These are phyloP conservation scores for Axinella damicornis DNA, from an alignment of 37 sponge, comb jelly and placozoan genomes.

Conservation along the genomic window DNA sequence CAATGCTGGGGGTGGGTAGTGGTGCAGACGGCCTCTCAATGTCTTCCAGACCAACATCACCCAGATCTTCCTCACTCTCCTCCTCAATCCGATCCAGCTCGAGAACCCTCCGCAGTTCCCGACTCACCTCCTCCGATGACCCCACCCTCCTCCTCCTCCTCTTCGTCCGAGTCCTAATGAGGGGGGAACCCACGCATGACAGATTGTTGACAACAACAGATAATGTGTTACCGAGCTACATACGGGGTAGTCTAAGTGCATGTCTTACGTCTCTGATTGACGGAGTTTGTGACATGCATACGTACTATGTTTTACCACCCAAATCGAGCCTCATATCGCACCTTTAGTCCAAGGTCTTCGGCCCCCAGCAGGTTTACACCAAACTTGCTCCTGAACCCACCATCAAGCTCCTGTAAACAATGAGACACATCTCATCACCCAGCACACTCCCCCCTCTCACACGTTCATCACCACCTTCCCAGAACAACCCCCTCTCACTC, in stretches of 20 bases:
- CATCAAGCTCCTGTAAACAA: slow-evolving; percentile 5
- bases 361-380: slow-evolving; percentile 33
- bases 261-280: no score
- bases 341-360: slow-evolving; percentile 50
- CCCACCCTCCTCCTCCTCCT: slow-evolving; percentile 12
- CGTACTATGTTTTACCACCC: background rate
- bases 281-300: background rate
- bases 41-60: background rate
- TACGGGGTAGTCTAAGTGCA: no score
- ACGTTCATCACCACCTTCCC: no score
- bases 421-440: no score
- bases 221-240: no score
- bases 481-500: no score
- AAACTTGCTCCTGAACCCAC: slow-evolving; percentile 34
- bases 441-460: no score
- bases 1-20: no score
- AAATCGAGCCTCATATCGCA: no score
- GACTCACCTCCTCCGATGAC: slow-evolving; percentile 32
- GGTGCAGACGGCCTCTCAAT: background rate
- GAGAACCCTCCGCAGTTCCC: slow-evolving; percentile 25
- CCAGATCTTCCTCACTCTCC: slow-evolving; percentile 15
- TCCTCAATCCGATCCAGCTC: slow-evolving; percentile 17
- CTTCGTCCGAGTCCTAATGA: slow-evolving; percentile 8
- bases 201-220: no score
- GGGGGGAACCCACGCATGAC: no score